Evolutionary conservation across 2,888 invertebrate species (phyloP), one percentile per base, ranked within the genome.

Genomic region (Fabriciana adippe): DNA sequence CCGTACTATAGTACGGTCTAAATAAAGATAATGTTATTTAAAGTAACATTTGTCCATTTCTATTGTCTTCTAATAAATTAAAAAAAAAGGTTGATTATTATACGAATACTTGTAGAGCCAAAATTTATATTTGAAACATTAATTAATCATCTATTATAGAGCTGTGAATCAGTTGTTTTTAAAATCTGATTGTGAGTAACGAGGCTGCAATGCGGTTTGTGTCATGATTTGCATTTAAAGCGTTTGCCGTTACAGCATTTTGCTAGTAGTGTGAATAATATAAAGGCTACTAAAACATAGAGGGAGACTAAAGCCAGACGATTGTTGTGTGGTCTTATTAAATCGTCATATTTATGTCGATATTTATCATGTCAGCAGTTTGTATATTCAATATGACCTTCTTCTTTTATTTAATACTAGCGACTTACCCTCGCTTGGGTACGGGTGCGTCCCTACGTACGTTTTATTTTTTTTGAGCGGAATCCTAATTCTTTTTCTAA

Each of bases 191-290:
- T 75, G 69, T 75, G 75, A 69, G 77, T 78, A 77, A 76, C 75
- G 76, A 73, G 76, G 73, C 75, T 77, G 78, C 79, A 77, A 75
- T 75, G 80, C 81, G 74, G 73, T 77, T 73, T 79, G 80, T 74
- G 73, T 74, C 77, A 74, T 77, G 78, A 88, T 88, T 88, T 88
- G 84, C 88, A 88, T 88, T 80, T 85, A 84, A 85, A 88, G 84
- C 80, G 81, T 83, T 78, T 82, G 81, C 81, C 79, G 76, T 80
- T 80, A 79, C 78, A 75, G 74, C 79, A 78, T 79, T 80, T 81
- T 81, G 80, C 73, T 76, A 71, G 70, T 72, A 72, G 57, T 66
- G 55, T 69, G 66, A 66, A 66, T 70, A 64, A 59, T 68, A 64
- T 70, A 62, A 66, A n/a, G 16, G 66, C 68, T 62, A 53, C 54